Conservation (phyloP, 2,113 vertebrate genomes). For the Corythornis madagascariensis region DNA sequence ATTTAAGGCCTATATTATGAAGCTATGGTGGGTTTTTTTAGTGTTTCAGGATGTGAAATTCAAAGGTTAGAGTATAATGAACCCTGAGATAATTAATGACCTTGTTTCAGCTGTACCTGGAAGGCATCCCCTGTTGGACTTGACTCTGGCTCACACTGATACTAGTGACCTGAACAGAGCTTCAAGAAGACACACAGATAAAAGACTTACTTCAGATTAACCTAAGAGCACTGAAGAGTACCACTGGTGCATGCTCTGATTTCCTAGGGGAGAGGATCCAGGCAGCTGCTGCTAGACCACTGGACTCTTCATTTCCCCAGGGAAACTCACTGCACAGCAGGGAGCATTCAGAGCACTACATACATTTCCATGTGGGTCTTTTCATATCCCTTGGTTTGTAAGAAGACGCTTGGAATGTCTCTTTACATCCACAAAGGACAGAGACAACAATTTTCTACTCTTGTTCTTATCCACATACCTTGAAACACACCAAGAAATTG, state of each 20-base stretch:
- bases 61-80: background rate
- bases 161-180: background rate
- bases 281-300: background rate
- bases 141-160: background rate
- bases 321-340: background rate
- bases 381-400: background rate
- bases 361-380: background rate
- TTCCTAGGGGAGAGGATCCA: background rate
- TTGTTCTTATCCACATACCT: background rate
- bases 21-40: background rate
- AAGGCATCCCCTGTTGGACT: background rate
- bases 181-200: background rate
- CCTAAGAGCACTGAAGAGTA: background rate
- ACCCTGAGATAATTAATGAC: background rate
- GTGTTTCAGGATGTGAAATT: background rate
- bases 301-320: background rate
- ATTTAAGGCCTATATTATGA: background rate
- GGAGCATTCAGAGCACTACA: accelerated
- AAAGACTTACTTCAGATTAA: background rate
- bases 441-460: background rate
- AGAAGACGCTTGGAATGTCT: background rate
- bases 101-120: background rate
- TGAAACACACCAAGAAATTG: background rate
- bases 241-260: background rate
- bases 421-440: background rate